These are phyloP conservation scores for Neopelma chrysocephalum DNA, from an alignment of 2,797 vertebrate species.

Conservation along the genomic window DNA sequence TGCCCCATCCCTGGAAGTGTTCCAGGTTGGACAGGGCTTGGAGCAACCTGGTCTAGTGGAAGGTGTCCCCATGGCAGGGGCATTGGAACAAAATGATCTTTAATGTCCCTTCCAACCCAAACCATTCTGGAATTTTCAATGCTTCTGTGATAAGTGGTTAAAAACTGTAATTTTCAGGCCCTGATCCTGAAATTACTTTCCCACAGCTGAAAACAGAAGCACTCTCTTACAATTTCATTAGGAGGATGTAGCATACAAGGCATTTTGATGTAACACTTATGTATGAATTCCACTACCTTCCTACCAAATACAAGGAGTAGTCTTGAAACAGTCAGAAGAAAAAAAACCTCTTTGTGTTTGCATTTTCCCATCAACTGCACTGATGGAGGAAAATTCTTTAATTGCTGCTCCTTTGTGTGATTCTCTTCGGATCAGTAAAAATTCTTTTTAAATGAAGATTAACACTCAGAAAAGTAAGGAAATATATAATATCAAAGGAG, in stretches of 20 bases:
- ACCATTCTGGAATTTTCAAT: background rate
- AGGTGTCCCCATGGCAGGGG: fast-evolving
- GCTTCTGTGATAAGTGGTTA: background rate
- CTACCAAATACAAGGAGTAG: background rate
- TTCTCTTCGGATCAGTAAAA: background rate
- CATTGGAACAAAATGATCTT: background rate
- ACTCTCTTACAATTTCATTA: background rate
- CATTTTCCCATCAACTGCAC: background rate
- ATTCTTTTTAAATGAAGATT: background rate
- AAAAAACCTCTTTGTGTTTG: background rate
- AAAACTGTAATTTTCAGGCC: background rate
- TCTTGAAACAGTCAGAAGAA: background rate
- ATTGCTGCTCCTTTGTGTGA: background rate
- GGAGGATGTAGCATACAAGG: background rate
- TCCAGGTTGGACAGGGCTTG: fast-evolving
- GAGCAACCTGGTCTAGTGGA: fast-evolving
- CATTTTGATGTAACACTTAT: background rate
- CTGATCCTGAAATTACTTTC: background rate
- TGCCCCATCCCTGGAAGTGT: background rate
- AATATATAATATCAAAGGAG: background rate
- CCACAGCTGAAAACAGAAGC: background rate
- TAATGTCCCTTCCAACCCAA: background rate
- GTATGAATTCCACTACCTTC: background rate
- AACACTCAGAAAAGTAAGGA: background rate
- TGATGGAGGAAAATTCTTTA: background rate